Percentiles rank a stretch among this genome's conserved stretches.
These are phyloP conservation scores for Caradrina kadenii DNA, from an alignment of 2,888 invertebrate genomes.

Conservation along the genomic window DNA sequence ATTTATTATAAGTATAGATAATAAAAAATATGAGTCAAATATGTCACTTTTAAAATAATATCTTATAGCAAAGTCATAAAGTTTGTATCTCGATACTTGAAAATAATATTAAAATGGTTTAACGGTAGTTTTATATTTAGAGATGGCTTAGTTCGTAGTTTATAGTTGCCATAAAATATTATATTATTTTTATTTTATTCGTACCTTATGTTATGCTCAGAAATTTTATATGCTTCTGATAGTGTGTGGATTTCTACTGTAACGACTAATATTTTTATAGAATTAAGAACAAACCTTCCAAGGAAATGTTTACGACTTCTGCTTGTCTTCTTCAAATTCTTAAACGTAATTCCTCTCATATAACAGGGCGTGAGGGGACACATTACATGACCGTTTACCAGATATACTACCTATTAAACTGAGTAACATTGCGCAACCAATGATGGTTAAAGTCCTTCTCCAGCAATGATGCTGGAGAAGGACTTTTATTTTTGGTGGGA, in stretches of 20 bases:
- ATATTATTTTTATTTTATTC: constrained; percentile 12
- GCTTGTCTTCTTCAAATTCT: too few species aligned
- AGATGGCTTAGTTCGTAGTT: constrained; percentile 4
- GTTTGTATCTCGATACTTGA: background rate
- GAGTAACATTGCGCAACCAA: too few species aligned
- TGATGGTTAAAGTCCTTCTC: too few species aligned
- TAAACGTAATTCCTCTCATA: too few species aligned
- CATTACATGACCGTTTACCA: too few species aligned
- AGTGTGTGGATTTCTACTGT: background rate
- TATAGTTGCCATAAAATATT: constrained; percentile 22
- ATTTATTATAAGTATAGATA: too few species aligned
- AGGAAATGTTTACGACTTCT: too few species aligned
- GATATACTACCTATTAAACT: too few species aligned
- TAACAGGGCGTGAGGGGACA: too few species aligned
- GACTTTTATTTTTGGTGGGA: too few species aligned
- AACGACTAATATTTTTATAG: background rate
- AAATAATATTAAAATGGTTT: constrained; percentile 15
- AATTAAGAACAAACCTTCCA: too few species aligned
- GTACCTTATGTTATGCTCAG: background rate
- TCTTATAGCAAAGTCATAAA: background rate
- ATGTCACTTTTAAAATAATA: background rate
- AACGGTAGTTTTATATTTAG: constrained; percentile 19
- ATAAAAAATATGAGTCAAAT: background rate
- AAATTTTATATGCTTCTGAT: background rate
- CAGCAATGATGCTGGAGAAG: too few species aligned